A percentile compares a stretch with the other conserved stretches of the same genome.
Evolutionary conservation across 2,113 vertebrate species (phyloP).

Genomic region (Lucifuga dentata): DNA sequence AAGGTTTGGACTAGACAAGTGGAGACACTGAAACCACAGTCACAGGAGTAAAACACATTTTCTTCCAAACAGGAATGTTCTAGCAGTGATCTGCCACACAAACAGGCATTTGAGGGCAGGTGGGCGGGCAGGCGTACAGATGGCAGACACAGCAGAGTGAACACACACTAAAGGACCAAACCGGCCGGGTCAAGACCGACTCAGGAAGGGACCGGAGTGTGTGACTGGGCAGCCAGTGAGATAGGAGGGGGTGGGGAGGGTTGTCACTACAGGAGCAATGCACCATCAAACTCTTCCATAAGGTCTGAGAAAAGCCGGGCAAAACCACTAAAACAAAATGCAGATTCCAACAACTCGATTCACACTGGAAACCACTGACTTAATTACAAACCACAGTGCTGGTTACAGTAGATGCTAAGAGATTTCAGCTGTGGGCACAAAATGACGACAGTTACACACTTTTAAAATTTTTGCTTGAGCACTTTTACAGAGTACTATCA

Average conservation of each 20-base stretch:
- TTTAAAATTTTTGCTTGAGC: slow-evolving; percentile 83
- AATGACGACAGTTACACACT: slow-evolving; percentile 84
- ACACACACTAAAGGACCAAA: slow-evolving; percentile 25
- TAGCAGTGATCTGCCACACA: slow-evolving; percentile 71
- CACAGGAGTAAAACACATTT: slow-evolving; percentile 70
- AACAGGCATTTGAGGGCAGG: slow-evolving; percentile 84
- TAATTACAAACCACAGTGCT: slow-evolving; percentile 84
- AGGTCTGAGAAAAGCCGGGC: slow-evolving; percentile 66
- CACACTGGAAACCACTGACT: slow-evolving; percentile 84
- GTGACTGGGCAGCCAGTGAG: slow-evolving; percentile 42
- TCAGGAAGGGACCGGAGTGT: slow-evolving; percentile 41
- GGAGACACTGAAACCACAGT: slow-evolving; percentile 77
- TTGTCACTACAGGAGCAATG: slow-evolving; percentile 62
- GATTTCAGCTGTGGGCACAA: slow-evolving; percentile 84
- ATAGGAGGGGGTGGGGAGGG: background rate
- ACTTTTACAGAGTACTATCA: slow-evolving; percentile 87
- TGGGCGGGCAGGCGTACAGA: slow-evolving; percentile 51
- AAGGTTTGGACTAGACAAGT: slow-evolving; percentile 66
- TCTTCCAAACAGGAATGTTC: slow-evolving; percentile 76
- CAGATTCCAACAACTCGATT: slow-evolving; percentile 81
- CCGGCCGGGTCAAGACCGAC: slow-evolving; percentile 24
- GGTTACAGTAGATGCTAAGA: slow-evolving; percentile 84
- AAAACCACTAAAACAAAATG: slow-evolving; percentile 75
- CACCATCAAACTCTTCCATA: slow-evolving; percentile 68
- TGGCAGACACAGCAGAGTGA: slow-evolving; percentile 74